These are phyloP conservation scores for Grapholita molesta DNA, from an alignment of 1,140 invertebrate genomes.

Conservation along the genomic window DNA sequence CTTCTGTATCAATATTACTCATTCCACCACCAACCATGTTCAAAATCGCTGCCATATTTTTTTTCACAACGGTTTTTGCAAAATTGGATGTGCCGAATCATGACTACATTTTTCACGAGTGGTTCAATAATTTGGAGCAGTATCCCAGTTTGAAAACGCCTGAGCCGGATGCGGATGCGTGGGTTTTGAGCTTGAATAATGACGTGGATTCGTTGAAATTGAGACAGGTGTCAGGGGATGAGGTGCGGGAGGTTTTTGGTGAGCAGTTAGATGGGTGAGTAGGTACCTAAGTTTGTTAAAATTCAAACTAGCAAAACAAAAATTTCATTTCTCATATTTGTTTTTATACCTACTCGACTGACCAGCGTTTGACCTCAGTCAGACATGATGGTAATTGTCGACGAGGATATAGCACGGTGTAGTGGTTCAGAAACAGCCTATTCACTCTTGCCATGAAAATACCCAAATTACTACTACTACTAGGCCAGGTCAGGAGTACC, in stretches of 20 bases:
- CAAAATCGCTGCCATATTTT: constrained; percentile 12
- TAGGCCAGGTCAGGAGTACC: no score
- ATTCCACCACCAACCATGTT: background rate
- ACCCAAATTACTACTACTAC: no score
- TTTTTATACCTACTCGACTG: no score
- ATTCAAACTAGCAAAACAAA: no score
- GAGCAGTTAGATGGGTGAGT: constrained; percentile 15
- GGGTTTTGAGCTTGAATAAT: constrained; percentile 35
- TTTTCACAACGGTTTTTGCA: background rate
- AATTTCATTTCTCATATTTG: no score
- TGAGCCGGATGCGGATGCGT: constrained; percentile 21
- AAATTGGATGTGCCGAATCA: background rate
- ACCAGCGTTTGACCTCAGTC: no score
- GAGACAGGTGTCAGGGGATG: constrained; percentile 25
- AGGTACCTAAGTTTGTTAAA: no score
- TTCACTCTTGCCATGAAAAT: no score
- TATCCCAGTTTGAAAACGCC: background rate
- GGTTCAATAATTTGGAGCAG: constrained; percentile 3
- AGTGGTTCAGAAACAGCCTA: no score
- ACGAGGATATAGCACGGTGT: no score
- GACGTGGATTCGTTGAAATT: constrained; percentile 31
- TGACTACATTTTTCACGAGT: constrained; percentile 7
- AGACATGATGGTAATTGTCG: no score
- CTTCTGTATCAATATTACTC: background rate
- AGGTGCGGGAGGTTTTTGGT: constrained; percentile 24